Evolutionary conservation across 1,140 invertebrate genomes (phyloP).

Genomic region (Acromyrmex echinatior): DNA sequence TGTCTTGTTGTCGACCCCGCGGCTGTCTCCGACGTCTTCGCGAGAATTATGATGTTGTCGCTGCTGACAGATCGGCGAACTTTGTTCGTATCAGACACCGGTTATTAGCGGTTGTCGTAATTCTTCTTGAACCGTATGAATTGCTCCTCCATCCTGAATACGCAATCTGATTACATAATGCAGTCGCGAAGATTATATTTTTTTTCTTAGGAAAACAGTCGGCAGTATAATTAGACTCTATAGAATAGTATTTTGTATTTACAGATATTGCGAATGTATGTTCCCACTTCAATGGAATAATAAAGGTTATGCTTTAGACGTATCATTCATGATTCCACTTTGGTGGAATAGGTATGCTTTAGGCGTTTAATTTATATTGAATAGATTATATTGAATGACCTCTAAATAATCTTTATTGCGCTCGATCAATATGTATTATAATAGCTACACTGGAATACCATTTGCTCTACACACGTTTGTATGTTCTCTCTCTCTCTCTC

Average conservation of each 20-base stretch:
- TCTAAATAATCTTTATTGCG: background rate
- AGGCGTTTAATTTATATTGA: background rate
- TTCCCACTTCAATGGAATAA: too few species aligned
- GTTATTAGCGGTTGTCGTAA: conserved; percentile 18
- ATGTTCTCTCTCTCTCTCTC: background rate
- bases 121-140: background rate
- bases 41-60: conserved; percentile 58
- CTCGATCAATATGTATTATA: background rate
- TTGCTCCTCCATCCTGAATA: background rate
- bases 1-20: conserved; percentile 40
- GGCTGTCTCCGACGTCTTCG: background rate
- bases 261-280: background rate
- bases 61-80: conserved; percentile 48
- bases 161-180: background rate
- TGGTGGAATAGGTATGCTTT: background rate
- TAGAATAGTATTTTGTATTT: background rate
- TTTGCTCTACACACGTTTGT: background rate
- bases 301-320: background rate
- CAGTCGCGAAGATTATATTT: background rate
- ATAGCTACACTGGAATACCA: background rate
- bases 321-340: too few species aligned
- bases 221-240: background rate
- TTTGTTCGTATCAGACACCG: conserved; percentile 34
- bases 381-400: background rate
- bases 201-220: background rate